Percentiles rank a stretch among this genome's conserved stretches.
Evolutionary conservation across 2,113 vertebrate genomes (phyloP).

Genomic region (Alethe castanea): DNA sequence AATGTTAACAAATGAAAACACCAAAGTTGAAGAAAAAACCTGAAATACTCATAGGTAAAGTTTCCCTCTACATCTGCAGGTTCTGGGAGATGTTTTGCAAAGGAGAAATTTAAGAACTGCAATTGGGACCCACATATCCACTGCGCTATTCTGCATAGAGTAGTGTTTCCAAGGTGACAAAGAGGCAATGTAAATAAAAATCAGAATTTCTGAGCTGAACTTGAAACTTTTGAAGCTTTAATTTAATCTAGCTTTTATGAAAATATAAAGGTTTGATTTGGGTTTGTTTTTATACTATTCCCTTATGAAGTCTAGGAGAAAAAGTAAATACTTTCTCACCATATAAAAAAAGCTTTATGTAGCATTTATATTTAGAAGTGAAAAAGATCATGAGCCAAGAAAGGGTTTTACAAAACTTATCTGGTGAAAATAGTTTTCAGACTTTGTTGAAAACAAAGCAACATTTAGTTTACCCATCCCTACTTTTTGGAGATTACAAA

Average conservation of each 20-base stretch:
- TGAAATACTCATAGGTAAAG: not conserved
- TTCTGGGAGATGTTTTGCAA: not conserved
- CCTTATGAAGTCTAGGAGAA: not conserved
- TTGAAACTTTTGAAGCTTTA: not conserved
- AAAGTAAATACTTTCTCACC: not conserved
- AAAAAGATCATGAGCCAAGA: not conserved
- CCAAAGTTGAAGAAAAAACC: not conserved
- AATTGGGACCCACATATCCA: not conserved
- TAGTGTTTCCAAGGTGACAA: not conserved
- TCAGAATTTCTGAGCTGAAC: not conserved
- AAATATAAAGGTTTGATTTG: not conserved
- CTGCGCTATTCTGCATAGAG: not conserved
- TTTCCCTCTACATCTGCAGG: not conserved
- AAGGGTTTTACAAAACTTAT: not conserved
- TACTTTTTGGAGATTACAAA: not conserved
- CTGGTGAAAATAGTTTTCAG: not conserved
- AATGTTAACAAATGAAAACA: not conserved
- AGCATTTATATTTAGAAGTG: not conserved
- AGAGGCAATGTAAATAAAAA: not conserved
- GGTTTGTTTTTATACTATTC: not conserved
- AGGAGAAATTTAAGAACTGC: not conserved
- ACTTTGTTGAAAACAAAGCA: not conserved
- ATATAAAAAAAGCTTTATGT: not conserved
- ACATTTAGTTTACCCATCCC: not conserved
- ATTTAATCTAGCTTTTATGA: constrained; percentile 5